Evolutionary conservation across 2,113 vertebrate genomes (phyloP).

Genomic region (Butorides virescens): DNA sequence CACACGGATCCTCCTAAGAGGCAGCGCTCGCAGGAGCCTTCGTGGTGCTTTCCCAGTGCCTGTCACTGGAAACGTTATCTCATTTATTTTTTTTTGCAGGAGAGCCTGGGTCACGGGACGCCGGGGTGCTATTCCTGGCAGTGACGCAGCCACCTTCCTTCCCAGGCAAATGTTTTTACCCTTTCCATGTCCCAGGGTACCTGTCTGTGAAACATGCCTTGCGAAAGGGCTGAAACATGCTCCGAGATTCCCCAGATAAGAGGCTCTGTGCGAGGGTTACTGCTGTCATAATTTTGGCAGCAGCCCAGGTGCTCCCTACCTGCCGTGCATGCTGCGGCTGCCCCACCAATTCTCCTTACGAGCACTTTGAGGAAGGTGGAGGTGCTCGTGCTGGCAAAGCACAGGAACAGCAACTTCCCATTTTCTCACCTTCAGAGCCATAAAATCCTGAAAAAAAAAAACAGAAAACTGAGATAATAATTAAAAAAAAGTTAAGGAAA

Average conservation of each 20-base stretch:
- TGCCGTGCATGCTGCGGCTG: fast-evolving
- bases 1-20: fast-evolving
- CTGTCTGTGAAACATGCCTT: background rate
- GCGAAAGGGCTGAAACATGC: background rate
- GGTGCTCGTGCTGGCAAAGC: background rate
- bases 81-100: background rate
- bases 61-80: fast-evolving
- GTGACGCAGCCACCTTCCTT: background rate
- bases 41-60: background rate
- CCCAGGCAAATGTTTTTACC: background rate
- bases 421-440: background rate
- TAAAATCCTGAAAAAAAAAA: background rate
- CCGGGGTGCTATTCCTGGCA: slow-evolving; percentile 35
- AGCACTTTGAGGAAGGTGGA: background rate
- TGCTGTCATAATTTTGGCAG: background rate
- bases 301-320: background rate
- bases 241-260: slow-evolving; percentile 12
- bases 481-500: background rate
- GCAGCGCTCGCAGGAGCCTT: background rate
- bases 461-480: background rate
- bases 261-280: background rate
- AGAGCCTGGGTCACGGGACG: background rate
- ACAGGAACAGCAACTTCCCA: background rate
- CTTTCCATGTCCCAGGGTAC: slow-evolving; percentile 3
- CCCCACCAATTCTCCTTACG: background rate